phyloP scores from a whole-genome alignment of 2,888 invertebrate genomes.

The Drosophila nr. fundita region DNA sequence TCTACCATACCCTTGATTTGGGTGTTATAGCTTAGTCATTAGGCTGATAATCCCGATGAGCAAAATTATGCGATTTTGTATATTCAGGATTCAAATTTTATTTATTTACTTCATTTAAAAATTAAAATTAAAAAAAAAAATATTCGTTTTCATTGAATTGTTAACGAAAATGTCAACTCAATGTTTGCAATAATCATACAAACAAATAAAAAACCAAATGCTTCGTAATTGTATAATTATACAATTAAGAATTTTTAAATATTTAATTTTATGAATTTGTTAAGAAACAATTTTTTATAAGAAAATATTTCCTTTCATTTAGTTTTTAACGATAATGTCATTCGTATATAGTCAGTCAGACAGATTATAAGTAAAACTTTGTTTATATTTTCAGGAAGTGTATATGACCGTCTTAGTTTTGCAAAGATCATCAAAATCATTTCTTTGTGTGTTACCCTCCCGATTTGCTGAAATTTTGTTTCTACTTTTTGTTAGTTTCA shows the following conservation, averaged over 20 bases:
- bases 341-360: neutral
- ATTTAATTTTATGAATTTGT: neutral
- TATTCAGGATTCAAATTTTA: neutral
- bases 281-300: neutral
- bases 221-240: neutral
- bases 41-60: slow-evolving; percentile 11
- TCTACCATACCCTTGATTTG: neutral
- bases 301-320: neutral
- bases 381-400: neutral
- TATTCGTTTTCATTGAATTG: neutral
- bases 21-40: slow-evolving; percentile 8
- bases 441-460: slow-evolving; percentile 2
- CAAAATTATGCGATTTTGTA: neutral
- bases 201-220: neutral
- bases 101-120: neutral
- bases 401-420: neutral
- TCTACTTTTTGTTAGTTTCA: slow-evolving; percentile 37
- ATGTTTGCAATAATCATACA: neutral
- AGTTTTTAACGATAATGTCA: neutral
- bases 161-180: neutral
- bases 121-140: neutral
- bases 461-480: slow-evolving; percentile 8
- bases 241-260: neutral
- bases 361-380: neutral
- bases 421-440: neutral